phyloP scores from a whole-genome alignment of 2,797 vertebrate genomes.

The Gephyroberyx darwinii region DNA sequence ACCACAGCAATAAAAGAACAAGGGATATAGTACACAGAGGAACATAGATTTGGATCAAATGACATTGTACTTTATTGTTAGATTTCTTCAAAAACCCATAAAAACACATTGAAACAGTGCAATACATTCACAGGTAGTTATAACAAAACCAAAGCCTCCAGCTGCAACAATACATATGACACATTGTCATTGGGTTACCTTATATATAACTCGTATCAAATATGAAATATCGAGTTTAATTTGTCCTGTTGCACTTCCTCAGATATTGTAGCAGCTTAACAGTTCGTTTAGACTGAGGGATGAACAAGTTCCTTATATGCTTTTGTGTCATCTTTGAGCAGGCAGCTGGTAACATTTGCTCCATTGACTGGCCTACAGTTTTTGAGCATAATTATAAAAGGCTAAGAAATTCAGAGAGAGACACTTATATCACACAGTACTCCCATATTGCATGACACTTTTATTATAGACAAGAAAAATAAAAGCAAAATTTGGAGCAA shows the following conservation, averaged over 20 bases:
- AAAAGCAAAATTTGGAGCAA: background rate
- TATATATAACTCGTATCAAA: background rate
- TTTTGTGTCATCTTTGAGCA: too few relatives aligned
- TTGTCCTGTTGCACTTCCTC: constrained; percentile 22
- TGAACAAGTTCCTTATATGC: background rate
- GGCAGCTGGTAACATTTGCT: background rate
- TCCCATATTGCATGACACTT: background rate
- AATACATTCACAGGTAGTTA: background rate
- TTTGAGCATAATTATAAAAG: background rate
- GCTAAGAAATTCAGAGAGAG: too few relatives aligned
- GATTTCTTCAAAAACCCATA: background rate
- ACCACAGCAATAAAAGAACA: background rate
- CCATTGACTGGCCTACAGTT: background rate
- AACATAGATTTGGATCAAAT: background rate
- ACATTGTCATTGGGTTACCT: background rate
- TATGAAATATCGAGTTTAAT: background rate
- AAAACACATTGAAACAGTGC: background rate
- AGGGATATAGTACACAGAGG: background rate
- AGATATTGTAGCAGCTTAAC: background rate
- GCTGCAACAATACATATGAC: background rate
- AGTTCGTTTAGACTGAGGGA: background rate
- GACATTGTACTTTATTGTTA: background rate
- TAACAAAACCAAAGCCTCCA: background rate
- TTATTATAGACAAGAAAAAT: background rate
- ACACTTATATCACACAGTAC: too few relatives aligned